Conservation (phyloP, 2,888 invertebrate species). For the Sylvicola cinctus region DNA sequence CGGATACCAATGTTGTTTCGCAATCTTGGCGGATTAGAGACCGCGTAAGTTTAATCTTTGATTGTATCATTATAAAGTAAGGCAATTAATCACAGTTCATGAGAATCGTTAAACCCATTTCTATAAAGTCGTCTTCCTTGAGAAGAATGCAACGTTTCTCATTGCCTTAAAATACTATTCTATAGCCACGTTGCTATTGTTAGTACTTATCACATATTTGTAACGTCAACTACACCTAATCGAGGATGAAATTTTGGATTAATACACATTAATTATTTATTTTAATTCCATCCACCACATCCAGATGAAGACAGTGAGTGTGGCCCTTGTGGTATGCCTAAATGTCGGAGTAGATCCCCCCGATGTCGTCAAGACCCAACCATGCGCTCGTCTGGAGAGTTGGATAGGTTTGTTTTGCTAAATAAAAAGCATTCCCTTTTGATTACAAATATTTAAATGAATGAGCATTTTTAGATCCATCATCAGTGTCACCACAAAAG, state of each 20-base stretch:
- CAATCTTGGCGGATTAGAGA: constrained; percentile 88
- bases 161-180: no score
- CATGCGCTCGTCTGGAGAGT: constrained; percentile 86
- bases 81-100: no score
- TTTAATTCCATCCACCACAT: constrained; percentile 12
- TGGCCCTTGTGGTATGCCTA: constrained; percentile 88
- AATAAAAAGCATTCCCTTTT: not conserved
- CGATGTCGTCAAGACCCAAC: constrained; percentile 91
- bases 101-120: no score
- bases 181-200: no score
- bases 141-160: no score
- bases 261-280: constrained; percentile 8
- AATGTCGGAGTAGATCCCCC: constrained; percentile 99
- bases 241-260: no score
- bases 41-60: constrained; percentile 33
- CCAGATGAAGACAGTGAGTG: constrained; percentile 97
- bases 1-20: constrained; percentile 18
- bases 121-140: no score
- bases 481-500: constrained; percentile 71
- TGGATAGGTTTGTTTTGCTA: constrained; percentile 63
- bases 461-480: constrained; percentile 40
- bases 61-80: no score
- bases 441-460: not conserved
- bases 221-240: not conserved
- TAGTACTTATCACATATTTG: not conserved